Base-by-base conservation (phyloP, 1,140 invertebrate genomes). In the Musca domestica region DNA sequence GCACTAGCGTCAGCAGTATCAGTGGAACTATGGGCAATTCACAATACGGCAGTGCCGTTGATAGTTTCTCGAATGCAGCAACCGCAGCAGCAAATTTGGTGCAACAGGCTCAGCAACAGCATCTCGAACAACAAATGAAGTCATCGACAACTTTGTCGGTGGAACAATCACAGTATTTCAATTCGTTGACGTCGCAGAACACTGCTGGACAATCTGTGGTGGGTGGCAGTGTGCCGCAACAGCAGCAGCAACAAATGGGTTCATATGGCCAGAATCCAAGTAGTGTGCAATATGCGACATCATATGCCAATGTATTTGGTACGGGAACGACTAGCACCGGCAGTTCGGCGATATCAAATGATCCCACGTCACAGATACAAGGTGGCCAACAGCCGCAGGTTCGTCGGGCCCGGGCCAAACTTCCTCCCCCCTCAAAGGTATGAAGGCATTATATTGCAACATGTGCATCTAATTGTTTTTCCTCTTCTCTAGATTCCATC, bases 381-480 rank as follows among this genome's bases (percentile, higher is more conserved):
- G 41, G 66, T 58, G 63, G 51, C 3, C 89, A 85, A 73, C 86
- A 84, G 73, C 91, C 86, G 81, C 85, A 81, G 83, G 92, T 88
- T 68, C 88, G 92, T 74, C 69, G 80, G n/a, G 73, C 80, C 25
- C 88, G 92, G 73, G 88, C 92, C n/a, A 88, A 94, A 74, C 87
- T 95, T 61, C 94, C 94, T 64, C 93, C 92, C 51, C 93, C 94
- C 15, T 95, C 94, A 19, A 96, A 96, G 48, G 70, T 71, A 66
- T 10, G 12, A 41, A 14, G 58, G 1, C n/a, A n/a, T 19, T 2
- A 48, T 17, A 17, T 27, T n/a, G n/a, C 5, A 58, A 34, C 27
- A 9, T 6, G 20, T 2, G 3, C 23, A 54, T 25, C 14, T 7
- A 54, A 1, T 54, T 54, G 2, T 20, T n/a, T 63, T n/a, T 10